phyloP scores from a whole-genome alignment of 2,113 vertebrate species.

The Electrona antarctica region DNA sequence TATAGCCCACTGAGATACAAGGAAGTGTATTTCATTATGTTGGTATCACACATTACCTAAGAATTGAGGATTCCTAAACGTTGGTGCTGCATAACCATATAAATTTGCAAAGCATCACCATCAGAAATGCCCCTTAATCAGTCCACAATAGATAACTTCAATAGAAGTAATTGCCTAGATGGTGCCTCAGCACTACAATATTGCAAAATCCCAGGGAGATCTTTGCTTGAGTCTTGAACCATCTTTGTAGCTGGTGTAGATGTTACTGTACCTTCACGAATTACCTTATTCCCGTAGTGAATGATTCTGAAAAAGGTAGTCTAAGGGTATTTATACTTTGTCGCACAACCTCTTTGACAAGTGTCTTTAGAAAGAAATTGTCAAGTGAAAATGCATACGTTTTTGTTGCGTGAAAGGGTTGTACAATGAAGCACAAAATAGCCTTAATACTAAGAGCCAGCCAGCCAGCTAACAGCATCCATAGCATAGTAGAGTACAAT shows the following conservation, averaged over 20 bases:
- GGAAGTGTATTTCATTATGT: no score
- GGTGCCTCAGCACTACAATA: background rate
- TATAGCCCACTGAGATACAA: no score
- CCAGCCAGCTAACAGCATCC: slow-evolving; percentile 24
- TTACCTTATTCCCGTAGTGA: slow-evolving; percentile 20
- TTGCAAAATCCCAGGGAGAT: slow-evolving; percentile 12
- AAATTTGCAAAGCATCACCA: no score
- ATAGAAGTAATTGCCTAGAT: slow-evolving; percentile 1
- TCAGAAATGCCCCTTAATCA: no score
- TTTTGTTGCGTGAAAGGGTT: no score
- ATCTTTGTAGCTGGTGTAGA: background rate
- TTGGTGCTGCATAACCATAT: no score
- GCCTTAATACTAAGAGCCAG: slow-evolving; percentile 5
- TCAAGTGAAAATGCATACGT: no score
- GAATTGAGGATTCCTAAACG: no score
- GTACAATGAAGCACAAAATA: background rate
- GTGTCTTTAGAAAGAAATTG: no score
- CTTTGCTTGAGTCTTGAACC: slow-evolving; percentile 1
- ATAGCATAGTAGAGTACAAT: slow-evolving; percentile 33
- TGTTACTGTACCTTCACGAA: slow-evolving; percentile 5
- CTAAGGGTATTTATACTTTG: no score
- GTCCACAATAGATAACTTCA: background rate
- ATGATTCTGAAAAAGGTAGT: slow-evolving; percentile 7
- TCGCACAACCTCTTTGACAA: no score
- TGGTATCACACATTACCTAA: no score